Evolutionary conservation across 2,797 vertebrate genomes (phyloP).

Genomic region (Silurus lanzhouensis): DNA sequence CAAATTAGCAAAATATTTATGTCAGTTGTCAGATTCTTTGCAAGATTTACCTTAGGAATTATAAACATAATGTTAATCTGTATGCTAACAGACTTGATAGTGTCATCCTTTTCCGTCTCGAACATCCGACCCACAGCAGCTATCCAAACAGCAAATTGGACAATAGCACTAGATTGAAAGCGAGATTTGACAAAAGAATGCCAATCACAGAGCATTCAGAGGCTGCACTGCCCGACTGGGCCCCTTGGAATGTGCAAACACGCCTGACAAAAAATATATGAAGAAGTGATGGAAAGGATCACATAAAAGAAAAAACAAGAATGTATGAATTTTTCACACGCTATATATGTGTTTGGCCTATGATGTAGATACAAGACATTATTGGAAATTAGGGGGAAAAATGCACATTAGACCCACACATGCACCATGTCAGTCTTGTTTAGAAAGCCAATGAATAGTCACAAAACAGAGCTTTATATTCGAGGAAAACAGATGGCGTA

Average conservation of each 20-base stretch:
- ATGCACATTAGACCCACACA: not conserved
- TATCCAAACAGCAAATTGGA: constrained; percentile 24
- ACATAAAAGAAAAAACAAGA: constrained; percentile 14
- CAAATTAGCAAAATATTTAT: not conserved
- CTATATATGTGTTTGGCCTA: not conserved
- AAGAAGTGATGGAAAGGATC: constrained; percentile 16
- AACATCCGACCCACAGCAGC: constrained; percentile 21
- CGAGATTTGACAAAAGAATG: constrained; percentile 29
- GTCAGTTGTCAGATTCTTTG: not conserved
- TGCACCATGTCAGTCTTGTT: constrained; percentile 9
- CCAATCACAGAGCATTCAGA: constrained; percentile 43
- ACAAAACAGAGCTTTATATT: constrained; percentile 22
- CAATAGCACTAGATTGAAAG: constrained; percentile 40
- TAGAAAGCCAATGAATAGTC: constrained; percentile 9
- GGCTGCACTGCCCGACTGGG: not conserved
- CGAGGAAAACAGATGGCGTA: constrained; percentile 15
- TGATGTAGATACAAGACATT: not conserved
- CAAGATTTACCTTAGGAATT: too few species aligned
- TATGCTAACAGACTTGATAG: not conserved
- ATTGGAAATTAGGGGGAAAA: not conserved
- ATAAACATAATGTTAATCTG: not conserved
- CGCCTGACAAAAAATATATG: constrained; percentile 22
- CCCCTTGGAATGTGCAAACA: constrained; percentile 43
- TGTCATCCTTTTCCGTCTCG: not conserved
- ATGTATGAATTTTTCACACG: too few species aligned